A percentile compares a stretch with the other conserved stretches of the same genome.
phyloP scores from a whole-genome alignment of 2,797 vertebrate genomes.

The Rhabdomys pumilio region DNA sequence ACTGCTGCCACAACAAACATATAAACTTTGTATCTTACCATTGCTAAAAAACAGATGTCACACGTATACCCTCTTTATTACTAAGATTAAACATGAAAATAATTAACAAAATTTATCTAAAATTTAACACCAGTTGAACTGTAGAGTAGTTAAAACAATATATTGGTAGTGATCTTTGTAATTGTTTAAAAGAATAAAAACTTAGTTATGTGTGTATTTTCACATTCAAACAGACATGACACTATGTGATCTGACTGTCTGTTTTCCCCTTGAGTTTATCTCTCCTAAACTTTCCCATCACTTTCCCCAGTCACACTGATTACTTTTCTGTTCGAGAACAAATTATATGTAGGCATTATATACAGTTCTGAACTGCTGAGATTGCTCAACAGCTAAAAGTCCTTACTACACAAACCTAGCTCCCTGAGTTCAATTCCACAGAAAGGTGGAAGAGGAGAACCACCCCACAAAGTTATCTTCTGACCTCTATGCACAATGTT shows the following conservation, averaged over 20 bases:
- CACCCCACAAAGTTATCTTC: not conserved
- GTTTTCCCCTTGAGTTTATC: not conserved
- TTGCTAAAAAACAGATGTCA: not conserved
- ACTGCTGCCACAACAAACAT: not conserved
- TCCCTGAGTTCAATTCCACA: not conserved
- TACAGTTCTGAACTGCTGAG: not conserved
- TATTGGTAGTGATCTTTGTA: constrained; percentile 31
- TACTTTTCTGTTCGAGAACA: constrained; percentile 56
- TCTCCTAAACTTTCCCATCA: constrained; percentile 17
- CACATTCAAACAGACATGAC: constrained; percentile 14
- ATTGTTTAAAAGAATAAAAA: constrained; percentile 54
- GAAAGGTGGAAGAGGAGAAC: not conserved
- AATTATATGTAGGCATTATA: not conserved
- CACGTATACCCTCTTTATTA: not conserved
- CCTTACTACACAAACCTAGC: not conserved
- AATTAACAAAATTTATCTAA: constrained; percentile 50
- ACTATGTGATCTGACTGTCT: not conserved
- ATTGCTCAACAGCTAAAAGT: not conserved
- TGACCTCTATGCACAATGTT: not conserved
- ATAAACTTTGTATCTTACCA: constrained; percentile 8
- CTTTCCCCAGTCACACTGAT: not conserved
- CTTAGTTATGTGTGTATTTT: not conserved
- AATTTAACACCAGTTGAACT: constrained; percentile 57
- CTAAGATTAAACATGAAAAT: constrained; percentile 46
- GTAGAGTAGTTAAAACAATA: constrained; percentile 21